These are phyloP conservation scores for Gnatocerus cornutus DNA, from an alignment of 2,888 invertebrate species.

Conservation along the genomic window DNA sequence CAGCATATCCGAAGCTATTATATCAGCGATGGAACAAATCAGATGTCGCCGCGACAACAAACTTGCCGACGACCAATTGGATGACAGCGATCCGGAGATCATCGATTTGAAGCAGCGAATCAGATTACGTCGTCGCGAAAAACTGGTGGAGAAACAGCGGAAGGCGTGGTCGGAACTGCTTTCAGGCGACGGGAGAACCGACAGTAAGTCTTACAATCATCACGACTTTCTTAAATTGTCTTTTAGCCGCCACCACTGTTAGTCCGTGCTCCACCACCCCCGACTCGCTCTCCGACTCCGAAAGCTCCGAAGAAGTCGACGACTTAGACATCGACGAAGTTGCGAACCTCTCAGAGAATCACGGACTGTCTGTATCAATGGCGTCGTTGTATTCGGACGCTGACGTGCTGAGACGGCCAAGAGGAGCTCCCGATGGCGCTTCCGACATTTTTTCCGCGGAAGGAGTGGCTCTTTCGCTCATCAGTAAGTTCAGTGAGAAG, in stretches of 20 bases:
- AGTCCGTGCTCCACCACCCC: conserved; percentile 74
- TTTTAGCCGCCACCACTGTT: conserved; percentile 72
- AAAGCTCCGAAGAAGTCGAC: conserved; percentile 73
- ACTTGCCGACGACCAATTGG: conserved; percentile 71
- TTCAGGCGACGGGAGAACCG: conserved; percentile 72
- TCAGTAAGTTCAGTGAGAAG: conserved; percentile 84
- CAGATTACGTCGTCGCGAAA: conserved; percentile 74
- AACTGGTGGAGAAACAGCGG: conserved; percentile 70
- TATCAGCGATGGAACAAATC: conserved; percentile 85
- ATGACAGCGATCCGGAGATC: conserved; percentile 80
- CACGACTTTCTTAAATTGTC: too few species aligned
- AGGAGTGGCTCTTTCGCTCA: conserved; percentile 83
- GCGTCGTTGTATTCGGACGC: conserved; percentile 78
- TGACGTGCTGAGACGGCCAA: conserved; percentile 69
- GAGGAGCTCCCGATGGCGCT: conserved; percentile 71
- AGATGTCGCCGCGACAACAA: conserved; percentile 75
- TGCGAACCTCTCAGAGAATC: conserved; percentile 69
- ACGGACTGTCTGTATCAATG: conserved; percentile 77
- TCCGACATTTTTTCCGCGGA: conserved; percentile 79
- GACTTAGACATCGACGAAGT: conserved; percentile 73
- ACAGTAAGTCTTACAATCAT: conserved; percentile 69
- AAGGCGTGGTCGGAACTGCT: conserved; percentile 64
- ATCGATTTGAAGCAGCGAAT: conserved; percentile 78
- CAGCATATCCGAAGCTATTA: conserved; percentile 87
- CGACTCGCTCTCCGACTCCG: conserved; percentile 70